Evolutionary conservation across 2,797 vertebrate species (phyloP).

Genomic region (Sebastolobus altivelis): DNA sequence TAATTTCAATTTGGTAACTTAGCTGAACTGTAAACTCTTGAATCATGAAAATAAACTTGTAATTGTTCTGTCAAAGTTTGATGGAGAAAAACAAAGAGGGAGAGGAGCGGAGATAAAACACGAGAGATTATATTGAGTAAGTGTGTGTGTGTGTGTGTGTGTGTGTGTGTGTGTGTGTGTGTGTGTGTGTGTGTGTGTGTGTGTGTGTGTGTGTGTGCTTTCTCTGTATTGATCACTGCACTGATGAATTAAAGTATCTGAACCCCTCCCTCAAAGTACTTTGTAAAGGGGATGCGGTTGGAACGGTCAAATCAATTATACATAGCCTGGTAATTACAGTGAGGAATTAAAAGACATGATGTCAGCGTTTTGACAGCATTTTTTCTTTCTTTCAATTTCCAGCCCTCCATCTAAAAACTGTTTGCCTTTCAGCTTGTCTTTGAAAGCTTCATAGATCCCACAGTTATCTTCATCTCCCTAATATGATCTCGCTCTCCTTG

Average conservation of each 20-base stretch:
- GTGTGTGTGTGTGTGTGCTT: constrained; percentile 25
- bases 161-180: constrained; percentile 27
- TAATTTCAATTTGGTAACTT: background rate
- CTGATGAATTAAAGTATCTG: constrained; percentile 76
- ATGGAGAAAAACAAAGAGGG: background rate
- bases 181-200: constrained; percentile 9
- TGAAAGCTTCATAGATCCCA: constrained; percentile 56
- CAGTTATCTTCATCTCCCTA: constrained; percentile 45
- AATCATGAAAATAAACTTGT: background rate
- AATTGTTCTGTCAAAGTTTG: background rate
- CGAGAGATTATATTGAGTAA: background rate
- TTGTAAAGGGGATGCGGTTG: constrained; percentile 80
- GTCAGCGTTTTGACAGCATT: constrained; percentile 77
- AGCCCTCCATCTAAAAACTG: constrained; percentile 56
- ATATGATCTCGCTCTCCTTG: constrained; percentile 43
- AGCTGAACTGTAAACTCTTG: background rate
- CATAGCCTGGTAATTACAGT: constrained; percentile 85
- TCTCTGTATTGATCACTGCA: constrained; percentile 62
- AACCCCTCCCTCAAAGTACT: constrained; percentile 72
- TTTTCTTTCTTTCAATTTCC: constrained; percentile 28
- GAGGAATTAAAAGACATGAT: constrained; percentile 83
- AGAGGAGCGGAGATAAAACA: background rate
- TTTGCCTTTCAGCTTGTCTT: constrained; percentile 51
- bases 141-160: constrained; percentile 15
- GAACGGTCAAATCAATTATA: constrained; percentile 84